Percentiles rank a stretch among this genome's conserved stretches.
Conservation (phyloP, 2,888 invertebrate species). For the Drosophila sordidapex region DNA sequence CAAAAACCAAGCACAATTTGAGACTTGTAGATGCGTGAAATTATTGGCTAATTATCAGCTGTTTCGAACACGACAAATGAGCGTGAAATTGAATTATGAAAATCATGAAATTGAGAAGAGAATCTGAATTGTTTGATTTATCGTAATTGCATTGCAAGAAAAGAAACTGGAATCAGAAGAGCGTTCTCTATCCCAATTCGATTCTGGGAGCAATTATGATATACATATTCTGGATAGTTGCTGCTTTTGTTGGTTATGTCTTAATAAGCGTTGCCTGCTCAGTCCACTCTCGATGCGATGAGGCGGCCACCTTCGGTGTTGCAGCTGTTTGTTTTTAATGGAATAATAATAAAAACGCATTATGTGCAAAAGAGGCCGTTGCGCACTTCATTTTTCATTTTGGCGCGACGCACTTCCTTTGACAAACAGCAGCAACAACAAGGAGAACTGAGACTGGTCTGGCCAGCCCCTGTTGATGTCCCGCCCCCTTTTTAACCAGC, state of each 20-base stretch:
- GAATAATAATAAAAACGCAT: conserved; percentile 72
- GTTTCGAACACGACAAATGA: neutral
- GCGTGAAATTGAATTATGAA: no score
- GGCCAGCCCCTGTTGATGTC: conserved; percentile 23
- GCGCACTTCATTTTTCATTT: conserved; percentile 81
- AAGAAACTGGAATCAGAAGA: neutral
- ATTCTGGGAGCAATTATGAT: neutral
- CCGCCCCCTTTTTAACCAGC: neutral
- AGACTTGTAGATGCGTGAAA: neutral
- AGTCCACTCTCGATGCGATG: neutral
- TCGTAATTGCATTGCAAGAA: neutral
- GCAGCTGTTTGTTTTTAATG: conserved; percentile 46
- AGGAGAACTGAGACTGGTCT: conserved; percentile 35
- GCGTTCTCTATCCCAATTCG: neutral
- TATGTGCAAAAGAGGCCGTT: conserved; percentile 48
- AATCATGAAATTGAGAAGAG: neutral
- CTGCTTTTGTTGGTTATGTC: conserved; percentile 2
- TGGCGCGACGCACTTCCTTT: conserved; percentile 73
- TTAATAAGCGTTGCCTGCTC: conserved; percentile 1
- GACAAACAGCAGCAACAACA: conserved; percentile 36
- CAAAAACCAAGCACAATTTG: neutral
- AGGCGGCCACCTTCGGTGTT: neutral
- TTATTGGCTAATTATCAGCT: neutral
- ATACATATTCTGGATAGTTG: neutral
- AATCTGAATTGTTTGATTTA: neutral